phyloP scores from a whole-genome alignment of 1,140 invertebrate genomes.

The Chironomus tepperi region DNA sequence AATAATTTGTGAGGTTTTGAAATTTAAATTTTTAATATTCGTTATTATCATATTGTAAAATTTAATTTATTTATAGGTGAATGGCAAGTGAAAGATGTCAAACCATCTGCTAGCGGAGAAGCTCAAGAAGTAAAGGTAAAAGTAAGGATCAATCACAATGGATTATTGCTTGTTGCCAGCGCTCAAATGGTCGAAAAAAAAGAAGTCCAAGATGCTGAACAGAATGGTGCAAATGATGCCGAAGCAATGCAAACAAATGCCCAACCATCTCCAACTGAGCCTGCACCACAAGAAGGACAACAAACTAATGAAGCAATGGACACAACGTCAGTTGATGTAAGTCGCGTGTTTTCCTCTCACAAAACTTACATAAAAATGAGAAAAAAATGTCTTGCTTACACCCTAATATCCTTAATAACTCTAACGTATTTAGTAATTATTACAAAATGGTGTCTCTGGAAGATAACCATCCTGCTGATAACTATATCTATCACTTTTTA shows the following conservation, averaged over 20 bases:
- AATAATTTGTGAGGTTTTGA: no score
- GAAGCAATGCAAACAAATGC: conserved; percentile 30
- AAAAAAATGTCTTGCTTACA: background rate
- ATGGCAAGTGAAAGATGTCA: conserved; percentile 78
- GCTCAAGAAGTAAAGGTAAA: conserved; percentile 92
- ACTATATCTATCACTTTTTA: background rate
- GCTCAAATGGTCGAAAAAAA: conserved; percentile 81
- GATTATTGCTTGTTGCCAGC: conserved; percentile 76
- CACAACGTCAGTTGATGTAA: conserved; percentile 40
- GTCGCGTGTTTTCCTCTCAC: background rate
- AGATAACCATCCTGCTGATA: conserved; percentile 22
- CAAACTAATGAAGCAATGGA: conserved; percentile 43
- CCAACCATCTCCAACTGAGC: conserved; percentile 38
- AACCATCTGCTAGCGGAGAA: conserved; percentile 76
- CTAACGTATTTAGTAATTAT: background rate
- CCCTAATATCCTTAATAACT: background rate
- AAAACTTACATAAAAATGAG: background rate
- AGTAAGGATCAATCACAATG: conserved; percentile 85
- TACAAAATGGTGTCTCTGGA: background rate
- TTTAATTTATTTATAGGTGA: conserved; percentile 47
- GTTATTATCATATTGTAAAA: no score
- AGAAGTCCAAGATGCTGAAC: conserved; percentile 52
- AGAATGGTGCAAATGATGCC: conserved; percentile 40
- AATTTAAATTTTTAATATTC: conserved; percentile 22
- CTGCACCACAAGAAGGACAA: conserved; percentile 27